These are phyloP conservation scores for Sarcophaga subvicina DNA, from an alignment of 2,888 invertebrate genomes.

Conservation along the genomic window DNA sequence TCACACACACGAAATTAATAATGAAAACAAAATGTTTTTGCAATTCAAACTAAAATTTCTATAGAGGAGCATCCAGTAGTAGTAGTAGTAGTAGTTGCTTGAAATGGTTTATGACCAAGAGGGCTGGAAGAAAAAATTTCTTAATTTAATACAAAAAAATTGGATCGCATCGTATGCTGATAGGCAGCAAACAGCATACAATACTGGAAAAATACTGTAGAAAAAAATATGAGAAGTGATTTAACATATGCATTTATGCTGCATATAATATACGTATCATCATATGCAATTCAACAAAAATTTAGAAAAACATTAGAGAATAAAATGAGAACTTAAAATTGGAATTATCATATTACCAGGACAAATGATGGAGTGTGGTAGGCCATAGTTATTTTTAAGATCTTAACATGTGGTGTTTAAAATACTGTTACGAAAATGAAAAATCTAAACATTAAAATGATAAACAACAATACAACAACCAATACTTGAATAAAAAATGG, in stretches of 20 bases:
- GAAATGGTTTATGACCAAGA: background rate
- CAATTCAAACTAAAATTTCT: constrained; percentile 34
- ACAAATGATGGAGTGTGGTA: background rate
- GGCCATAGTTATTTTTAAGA: too few relatives aligned
- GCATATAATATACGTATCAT: constrained; percentile 20
- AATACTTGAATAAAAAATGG: too few relatives aligned
- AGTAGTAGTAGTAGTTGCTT: background rate
- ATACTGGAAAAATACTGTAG: constrained; percentile 4
- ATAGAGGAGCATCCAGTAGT: background rate
- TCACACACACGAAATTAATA: constrained; percentile 16
- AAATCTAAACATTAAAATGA: too few relatives aligned
- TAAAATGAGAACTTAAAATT: background rate
- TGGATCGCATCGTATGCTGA: background rate
- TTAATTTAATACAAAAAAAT: background rate
- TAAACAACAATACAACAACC: too few relatives aligned
- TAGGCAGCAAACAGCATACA: constrained; percentile 45
- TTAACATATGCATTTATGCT: constrained; percentile 42
- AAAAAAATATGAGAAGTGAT: background rate
- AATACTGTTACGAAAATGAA: too few relatives aligned
- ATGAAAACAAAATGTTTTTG: constrained; percentile 46
- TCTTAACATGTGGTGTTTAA: too few relatives aligned
- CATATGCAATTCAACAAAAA: background rate
- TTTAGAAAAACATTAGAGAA: background rate
- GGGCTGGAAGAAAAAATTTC: background rate
- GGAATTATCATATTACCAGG: background rate